Percentiles rank a stretch among this genome's conserved stretches.
Conservation (phyloP, 2,888 invertebrate genomes). For the Tyria jacobaeae region DNA sequence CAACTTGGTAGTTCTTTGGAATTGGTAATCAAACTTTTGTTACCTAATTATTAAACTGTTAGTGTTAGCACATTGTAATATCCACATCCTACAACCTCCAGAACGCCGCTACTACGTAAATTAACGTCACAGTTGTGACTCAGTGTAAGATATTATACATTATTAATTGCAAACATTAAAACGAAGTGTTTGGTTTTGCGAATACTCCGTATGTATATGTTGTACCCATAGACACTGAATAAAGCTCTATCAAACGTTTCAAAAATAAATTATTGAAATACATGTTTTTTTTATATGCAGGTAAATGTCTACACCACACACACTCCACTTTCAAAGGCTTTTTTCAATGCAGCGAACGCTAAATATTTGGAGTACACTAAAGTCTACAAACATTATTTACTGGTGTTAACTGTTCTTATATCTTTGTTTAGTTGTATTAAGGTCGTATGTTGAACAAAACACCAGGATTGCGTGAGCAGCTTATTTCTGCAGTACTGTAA, state of each 20-base stretch:
- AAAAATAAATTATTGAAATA: constrained; percentile 8
- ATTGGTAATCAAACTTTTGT: constrained; percentile 15
- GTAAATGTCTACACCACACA: background rate
- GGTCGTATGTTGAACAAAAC: constrained; percentile 42
- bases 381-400: constrained; percentile 21
- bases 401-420: background rate
- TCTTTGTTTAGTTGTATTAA: constrained; percentile 43
- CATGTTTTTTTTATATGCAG: background rate
- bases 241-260: constrained; percentile 14
- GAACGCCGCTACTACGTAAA: constrained; percentile 2
- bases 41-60: constrained; percentile 3
- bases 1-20: constrained; percentile 18
- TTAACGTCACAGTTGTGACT: background rate
- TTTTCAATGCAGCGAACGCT: constrained; percentile 29
- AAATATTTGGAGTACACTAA: constrained; percentile 31
- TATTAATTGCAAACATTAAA: background rate
- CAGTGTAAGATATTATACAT: background rate
- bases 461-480: constrained; percentile 33
- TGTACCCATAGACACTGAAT: constrained; percentile 14
- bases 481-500: constrained; percentile 40
- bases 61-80: constrained; percentile 5
- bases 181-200: too few relatives aligned
- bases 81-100: background rate
- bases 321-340: constrained; percentile 36
- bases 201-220: too few relatives aligned